Evolutionary conservation across 1,140 invertebrate species (phyloP).

Genomic region (Eurosta solidaginis): DNA sequence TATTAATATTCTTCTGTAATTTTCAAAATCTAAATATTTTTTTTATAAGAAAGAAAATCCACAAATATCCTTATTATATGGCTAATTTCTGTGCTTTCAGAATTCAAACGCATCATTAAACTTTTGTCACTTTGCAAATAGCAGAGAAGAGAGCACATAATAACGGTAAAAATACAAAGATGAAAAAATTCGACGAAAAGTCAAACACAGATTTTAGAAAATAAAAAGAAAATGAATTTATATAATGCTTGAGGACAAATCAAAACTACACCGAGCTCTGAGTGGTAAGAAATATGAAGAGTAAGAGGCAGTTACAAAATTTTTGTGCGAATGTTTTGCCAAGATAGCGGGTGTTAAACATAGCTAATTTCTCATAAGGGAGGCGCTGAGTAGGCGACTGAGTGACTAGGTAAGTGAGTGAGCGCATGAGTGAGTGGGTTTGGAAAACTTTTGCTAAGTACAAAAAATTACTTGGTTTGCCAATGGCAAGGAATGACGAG

Average conservation of each 20-base stretch:
- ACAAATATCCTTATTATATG: too few relatives aligned
- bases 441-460: conserved; percentile 17
- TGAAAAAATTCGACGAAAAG: conserved; percentile 40
- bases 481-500: background rate
- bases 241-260: conserved; percentile 3
- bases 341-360: background rate
- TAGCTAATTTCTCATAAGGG: conserved; percentile 3
- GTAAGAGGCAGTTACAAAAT: background rate
- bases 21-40: too few relatives aligned
- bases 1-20: too few relatives aligned
- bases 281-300: too few relatives aligned
- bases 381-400: background rate
- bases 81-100: conserved; percentile 10
- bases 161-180: conserved; percentile 32
- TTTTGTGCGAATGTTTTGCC: background rate
- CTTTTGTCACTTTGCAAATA: conserved; percentile 48
- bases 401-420: background rate
- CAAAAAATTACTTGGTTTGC: conserved; percentile 3
- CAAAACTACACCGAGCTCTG: too few relatives aligned
- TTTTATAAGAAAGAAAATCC: too few relatives aligned
- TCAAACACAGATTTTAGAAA: conserved; percentile 41
- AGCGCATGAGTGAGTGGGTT: background rate
- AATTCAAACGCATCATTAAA: conserved; percentile 56
- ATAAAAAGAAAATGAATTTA: conserved; percentile 47
- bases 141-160: background rate